Base-by-base conservation (phyloP, 2,797 vertebrate genomes). In the Cheirogaleus major region DNA sequence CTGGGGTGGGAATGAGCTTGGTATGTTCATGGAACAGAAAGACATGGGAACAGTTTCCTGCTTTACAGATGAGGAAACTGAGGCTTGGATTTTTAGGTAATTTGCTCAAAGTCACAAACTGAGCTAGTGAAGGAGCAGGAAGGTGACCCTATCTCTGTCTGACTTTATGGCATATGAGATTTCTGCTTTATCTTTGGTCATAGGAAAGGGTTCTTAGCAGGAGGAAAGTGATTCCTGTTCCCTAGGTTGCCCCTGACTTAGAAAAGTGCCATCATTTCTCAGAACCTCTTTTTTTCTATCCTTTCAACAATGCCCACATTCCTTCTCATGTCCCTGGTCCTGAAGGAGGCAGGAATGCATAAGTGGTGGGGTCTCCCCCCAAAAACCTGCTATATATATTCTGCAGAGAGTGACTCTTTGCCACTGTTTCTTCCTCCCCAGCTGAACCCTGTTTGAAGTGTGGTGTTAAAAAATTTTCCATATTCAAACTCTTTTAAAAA, bases 401-500 rank as follows among this genome's bases (percentile, higher is more conserved):
- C 86, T 61, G 52, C 22, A 72, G 50, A 84, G 13, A 80, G 17
- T 35, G 27, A 65, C 70, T 87, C 59, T 87, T 57, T 61, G 69
- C 10, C 35, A n/a, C 22, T 8, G 14, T 85, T 25, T 92, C 27
- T 78, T 89, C 78, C n/a, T 93, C 22, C 80, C 69, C 45, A 69
- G 72, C 1, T 35, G 75, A 91, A 84, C 32, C 43, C 65, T 83
- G 17, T 81, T 94, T 93, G 69, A 80, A 61, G 65, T 7, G n/a
- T 43, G 79, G 17, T 82, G 69, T 70, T 97, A 61, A 61, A 94
- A 93, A 91, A 57, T 95, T 93, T 61, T 87, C 32, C 86, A 63
- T 35, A 88, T 73, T 20, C n/a, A 80, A 95, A 81, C 65, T 73
- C 80, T 91, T 96, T 22, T 76, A 94, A 97, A 97, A 80, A 95